phyloP scores from a whole-genome alignment of 2,113 vertebrate genomes.

The Tenebrosternarchus preto region DNA sequence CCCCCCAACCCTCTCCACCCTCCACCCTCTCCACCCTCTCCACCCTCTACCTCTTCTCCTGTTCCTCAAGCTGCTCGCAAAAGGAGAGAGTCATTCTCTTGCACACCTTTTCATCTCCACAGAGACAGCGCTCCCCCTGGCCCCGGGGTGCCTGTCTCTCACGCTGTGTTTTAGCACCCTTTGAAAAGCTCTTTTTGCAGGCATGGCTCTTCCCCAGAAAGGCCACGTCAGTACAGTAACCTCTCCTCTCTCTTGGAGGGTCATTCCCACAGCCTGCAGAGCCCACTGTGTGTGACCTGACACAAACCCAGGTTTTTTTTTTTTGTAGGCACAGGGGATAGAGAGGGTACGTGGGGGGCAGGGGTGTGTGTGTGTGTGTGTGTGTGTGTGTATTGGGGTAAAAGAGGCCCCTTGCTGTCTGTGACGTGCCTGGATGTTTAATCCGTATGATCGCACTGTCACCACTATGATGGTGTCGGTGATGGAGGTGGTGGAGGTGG shows the following conservation, averaged over 20 bases:
- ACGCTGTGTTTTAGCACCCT: slow-evolving; percentile 57
- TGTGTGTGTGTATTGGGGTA: background rate
- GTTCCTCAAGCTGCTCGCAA: background rate
- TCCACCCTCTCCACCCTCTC: too few relatives aligned
- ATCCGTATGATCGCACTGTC: slow-evolving; percentile 60
- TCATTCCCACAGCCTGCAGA: slow-evolving; percentile 24
- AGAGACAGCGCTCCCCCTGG: slow-evolving; percentile 69
- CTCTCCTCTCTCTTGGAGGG: slow-evolving; percentile 25
- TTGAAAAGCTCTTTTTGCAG: slow-evolving; percentile 47
- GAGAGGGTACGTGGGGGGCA: too few relatives aligned
- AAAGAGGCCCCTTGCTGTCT: slow-evolving; percentile 48
- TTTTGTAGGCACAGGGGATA: too few relatives aligned
- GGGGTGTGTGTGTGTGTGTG: too few relatives aligned
- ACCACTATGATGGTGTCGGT: slow-evolving; percentile 39
- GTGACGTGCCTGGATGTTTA: slow-evolving; percentile 65
- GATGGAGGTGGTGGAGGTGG: slow-evolving; percentile 19
- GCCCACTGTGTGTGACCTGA: slow-evolving; percentile 41
- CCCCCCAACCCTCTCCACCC: background rate
- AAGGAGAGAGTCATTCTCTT: slow-evolving; percentile 50
- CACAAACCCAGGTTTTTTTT: slow-evolving; percentile 44
- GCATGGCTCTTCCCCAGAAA: too few relatives aligned
- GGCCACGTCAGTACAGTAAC: slow-evolving; percentile 56
- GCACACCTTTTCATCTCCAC: slow-evolving; percentile 69
- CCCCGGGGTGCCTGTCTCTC: slow-evolving; percentile 70
- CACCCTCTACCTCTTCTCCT: slow-evolving; percentile 40